A percentile compares a stretch with the other conserved stretches of the same genome.
These are phyloP conservation scores for Phocides pigmalion DNA, from an alignment of 1,140 invertebrate species.

Conservation along the genomic window DNA sequence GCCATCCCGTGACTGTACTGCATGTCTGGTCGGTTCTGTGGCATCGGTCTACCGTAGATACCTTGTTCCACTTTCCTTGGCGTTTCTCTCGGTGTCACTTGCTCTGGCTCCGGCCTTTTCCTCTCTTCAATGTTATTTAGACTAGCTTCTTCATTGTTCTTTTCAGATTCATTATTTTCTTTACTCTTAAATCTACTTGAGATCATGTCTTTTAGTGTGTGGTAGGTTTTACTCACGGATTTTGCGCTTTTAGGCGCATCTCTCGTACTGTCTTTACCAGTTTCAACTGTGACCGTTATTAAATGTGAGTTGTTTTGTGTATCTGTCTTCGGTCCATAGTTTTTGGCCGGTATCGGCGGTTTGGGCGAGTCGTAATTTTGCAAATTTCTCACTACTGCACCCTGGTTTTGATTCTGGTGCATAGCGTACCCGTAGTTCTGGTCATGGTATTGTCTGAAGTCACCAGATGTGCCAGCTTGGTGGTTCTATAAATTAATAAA, in stretches of 20 bases:
- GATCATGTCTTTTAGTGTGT: slow-evolving; percentile 93
- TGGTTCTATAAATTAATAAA: slow-evolving; percentile 60
- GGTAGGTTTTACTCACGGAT: slow-evolving; percentile 90
- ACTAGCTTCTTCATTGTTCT: slow-evolving; percentile 84
- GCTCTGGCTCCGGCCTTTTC: slow-evolving; percentile 83
- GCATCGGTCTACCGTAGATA: slow-evolving; percentile 85
- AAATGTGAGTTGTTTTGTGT: slow-evolving; percentile 76
- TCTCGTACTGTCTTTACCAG: slow-evolving; percentile 79
- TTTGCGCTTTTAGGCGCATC: slow-evolving; percentile 86
- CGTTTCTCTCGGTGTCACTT: slow-evolving; percentile 59
- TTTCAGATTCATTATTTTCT: slow-evolving; percentile 82
- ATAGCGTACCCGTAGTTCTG: slow-evolving; percentile 74
- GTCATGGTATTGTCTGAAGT: slow-evolving; percentile 75
- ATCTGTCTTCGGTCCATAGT: slow-evolving; percentile 67
- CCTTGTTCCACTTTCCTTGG: slow-evolving; percentile 79
- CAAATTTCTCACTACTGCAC: slow-evolving; percentile 58
- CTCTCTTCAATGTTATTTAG: slow-evolving; percentile 87
- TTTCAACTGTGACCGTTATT: slow-evolving; percentile 82
- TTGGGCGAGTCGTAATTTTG: slow-evolving; percentile 75
- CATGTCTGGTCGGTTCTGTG: slow-evolving; percentile 81
- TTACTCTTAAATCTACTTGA: slow-evolving; percentile 90
- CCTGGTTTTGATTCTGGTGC: slow-evolving; percentile 71
- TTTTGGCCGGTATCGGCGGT: slow-evolving; percentile 76
- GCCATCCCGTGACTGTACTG: slow-evolving; percentile 66
- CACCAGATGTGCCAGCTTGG: slow-evolving; percentile 72